Conservation (phyloP, 1,140 invertebrate genomes). For the Pomacea maculata region DNA sequence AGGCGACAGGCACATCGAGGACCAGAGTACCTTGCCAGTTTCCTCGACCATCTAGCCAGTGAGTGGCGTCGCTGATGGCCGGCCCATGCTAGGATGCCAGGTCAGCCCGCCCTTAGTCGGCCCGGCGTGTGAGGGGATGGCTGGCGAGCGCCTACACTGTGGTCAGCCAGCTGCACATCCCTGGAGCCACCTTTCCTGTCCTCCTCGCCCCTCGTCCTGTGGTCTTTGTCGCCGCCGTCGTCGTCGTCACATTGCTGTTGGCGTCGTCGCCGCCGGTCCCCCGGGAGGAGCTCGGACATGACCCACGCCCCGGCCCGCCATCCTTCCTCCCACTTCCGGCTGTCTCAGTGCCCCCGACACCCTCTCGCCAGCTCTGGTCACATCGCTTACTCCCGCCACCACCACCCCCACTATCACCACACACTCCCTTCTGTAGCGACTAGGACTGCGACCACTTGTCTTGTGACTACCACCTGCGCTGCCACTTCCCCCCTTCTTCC, state of each 20-base stretch:
- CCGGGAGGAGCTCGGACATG: constrained; percentile 23
- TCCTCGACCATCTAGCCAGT: too few relatives aligned
- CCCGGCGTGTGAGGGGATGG: constrained; percentile 15
- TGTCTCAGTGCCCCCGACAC: constrained; percentile 2
- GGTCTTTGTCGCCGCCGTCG: background rate
- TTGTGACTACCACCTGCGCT: too few relatives aligned
- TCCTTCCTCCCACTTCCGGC: constrained; percentile 1
- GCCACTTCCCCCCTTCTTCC: too few relatives aligned
- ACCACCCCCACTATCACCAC: background rate
- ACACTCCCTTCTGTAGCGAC: too few relatives aligned
- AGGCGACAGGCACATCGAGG: too few relatives aligned
- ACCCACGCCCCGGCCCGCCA: constrained; percentile 12
- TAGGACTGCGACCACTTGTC: too few relatives aligned
- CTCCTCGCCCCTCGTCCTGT: background rate
- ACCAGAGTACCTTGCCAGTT: too few relatives aligned
- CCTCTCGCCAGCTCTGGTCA: background rate
- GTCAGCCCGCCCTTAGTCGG: constrained; percentile 5
- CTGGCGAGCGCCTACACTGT: background rate
- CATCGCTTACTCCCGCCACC: background rate
- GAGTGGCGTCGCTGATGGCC: background rate
- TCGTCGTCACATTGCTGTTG: background rate
- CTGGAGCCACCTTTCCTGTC: background rate
- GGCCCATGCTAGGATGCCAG: constrained; percentile 16
- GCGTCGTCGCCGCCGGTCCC: constrained; percentile 10
- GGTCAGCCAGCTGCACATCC: background rate